These are phyloP conservation scores for Hetaerina americana DNA, from an alignment of 1,140 invertebrate species.

Conservation along the genomic window DNA sequence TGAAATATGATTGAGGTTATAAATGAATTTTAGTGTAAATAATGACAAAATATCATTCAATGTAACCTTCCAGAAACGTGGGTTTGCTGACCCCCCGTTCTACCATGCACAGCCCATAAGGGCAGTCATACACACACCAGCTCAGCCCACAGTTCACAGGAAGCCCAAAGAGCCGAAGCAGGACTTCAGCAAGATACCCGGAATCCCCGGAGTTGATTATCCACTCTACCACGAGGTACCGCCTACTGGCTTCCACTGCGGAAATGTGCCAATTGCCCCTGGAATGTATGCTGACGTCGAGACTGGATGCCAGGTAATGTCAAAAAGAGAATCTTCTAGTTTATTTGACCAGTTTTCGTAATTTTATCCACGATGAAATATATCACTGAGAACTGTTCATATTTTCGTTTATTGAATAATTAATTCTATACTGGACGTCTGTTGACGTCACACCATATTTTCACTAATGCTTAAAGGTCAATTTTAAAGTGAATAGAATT, in stretches of 20 bases:
- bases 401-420: too few species aligned
- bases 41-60: background rate
- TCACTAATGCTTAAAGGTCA: too few species aligned
- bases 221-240: slow-evolving; percentile 62
- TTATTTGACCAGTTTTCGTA: too few species aligned
- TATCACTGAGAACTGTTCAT: too few species aligned
- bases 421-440: too few species aligned
- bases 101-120: background rate
- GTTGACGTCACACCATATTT: too few species aligned
- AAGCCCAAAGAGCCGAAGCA: slow-evolving; percentile 31
- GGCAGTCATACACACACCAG: background rate
- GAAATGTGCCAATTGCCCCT: slow-evolving; percentile 55
- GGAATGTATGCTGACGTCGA: slow-evolving; percentile 80
- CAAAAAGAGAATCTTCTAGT: too few species aligned
- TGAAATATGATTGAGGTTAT: too few species aligned
- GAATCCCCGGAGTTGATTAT: slow-evolving; percentile 59
- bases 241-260: slow-evolving; percentile 63
- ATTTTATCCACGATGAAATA: too few species aligned
- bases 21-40: too few species aligned
- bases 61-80: background rate
- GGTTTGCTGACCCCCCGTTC: background rate
- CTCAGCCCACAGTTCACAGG: background rate
- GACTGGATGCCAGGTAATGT: slow-evolving; percentile 66
- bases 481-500: too few species aligned
- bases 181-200: slow-evolving; percentile 64